Evolutionary conservation across 2,113 vertebrate genomes (phyloP).

Genomic region (Nyctibius bracteatus): DNA sequence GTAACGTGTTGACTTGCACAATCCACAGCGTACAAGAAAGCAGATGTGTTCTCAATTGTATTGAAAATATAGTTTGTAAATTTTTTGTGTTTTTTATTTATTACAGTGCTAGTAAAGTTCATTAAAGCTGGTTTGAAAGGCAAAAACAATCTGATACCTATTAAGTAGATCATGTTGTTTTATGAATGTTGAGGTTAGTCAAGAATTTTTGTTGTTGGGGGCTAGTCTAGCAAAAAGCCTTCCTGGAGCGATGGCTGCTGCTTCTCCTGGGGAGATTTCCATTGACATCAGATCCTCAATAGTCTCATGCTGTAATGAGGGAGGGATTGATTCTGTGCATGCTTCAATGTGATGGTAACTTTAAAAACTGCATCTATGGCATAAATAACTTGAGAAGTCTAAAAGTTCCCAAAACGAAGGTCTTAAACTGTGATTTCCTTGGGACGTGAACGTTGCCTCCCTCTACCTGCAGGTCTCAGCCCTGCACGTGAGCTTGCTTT

Average conservation of each 20-base stretch:
- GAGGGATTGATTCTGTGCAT: neutral
- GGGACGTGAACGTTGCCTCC: neutral
- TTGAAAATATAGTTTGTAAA: neutral
- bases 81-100: neutral
- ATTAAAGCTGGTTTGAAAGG: neutral
- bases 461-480: no score
- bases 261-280: neutral
- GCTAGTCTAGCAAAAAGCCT: neutral
- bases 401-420: neutral
- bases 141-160: neutral
- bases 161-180: neutral
- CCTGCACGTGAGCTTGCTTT: accelerated
- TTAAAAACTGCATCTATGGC: neutral
- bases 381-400: neutral
- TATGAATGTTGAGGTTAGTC: neutral
- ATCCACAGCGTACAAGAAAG: neutral
- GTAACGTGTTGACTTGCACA: neutral
- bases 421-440: neutral
- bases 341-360: neutral
- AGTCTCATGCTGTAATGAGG: accelerated
- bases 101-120: neutral
- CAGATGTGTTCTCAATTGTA: neutral
- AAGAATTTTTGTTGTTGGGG: neutral
- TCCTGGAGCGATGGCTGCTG: neutral
- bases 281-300: neutral